Base-by-base conservation (phyloP, 2,113 vertebrate species). In the Platysteira castanea region DNA sequence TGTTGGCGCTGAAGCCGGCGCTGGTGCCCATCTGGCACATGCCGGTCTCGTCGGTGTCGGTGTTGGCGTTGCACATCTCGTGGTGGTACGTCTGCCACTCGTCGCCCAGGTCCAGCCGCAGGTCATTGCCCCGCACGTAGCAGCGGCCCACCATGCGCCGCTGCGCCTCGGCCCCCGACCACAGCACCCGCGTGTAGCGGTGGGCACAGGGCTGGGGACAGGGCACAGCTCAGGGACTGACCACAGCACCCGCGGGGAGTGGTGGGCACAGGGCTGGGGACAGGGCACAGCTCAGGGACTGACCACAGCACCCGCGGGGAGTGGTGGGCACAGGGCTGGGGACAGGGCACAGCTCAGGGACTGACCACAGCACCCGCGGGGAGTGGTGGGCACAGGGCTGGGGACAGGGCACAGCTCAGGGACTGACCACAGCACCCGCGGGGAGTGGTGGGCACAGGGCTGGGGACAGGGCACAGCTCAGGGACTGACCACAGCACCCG, bases 11-110 rank as follows among this genome's bases (percentile, higher is more conserved):
- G 94, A 99, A 98, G 93, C 99, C 98, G 0, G 97, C 99, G 1
- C 99, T 99, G 95, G 99, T 98, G 87, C 99, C 99, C 98, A 99
- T 98, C 97, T 98, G 99, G 97, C 99, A 99, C 99, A 99, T 98
- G 96, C 99, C 99, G 0, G 99, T 99, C 22, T 82, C 33, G 1
- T 98, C 85, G 39, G 97, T 68, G 97, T 99, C 98, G 0, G 64
- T 92, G 97, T 97, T 98, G 91, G 98, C 98, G 95, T 99, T 98
- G 95, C 99, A 99, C 97, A 98, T 97, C 95, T 99, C 98, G 2
- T 99, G 98, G 69, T 95, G 98, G 89, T 98, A 96, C 0, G 89
- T 94, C 97, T 99, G 99, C 99, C 99, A 99, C 7, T 98, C 98
- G 8, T 99, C 99, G 0, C 13, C 23, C 14, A 64, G 10, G 92